Evolutionary conservation across 2,888 invertebrate genomes (phyloP), one percentile per base, ranked within the genome.

Genomic region (Pollenia amentaria): DNA sequence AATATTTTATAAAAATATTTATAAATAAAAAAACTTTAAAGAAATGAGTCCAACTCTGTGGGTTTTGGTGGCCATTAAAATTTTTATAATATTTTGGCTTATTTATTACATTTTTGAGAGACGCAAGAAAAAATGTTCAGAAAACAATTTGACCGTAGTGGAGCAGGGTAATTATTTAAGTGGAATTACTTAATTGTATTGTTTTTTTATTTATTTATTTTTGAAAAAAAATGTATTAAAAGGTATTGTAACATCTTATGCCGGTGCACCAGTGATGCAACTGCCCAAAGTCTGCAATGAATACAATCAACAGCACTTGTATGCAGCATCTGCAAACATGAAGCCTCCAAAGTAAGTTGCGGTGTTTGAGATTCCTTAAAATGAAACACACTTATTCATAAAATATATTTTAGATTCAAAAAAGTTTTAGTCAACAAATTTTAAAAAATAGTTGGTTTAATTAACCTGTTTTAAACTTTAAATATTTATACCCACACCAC

Each of bases 31-130:
- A 16, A 62, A 14, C 10, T 51, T 1, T n/a, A 12, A 21, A 62
- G 44, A 70, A 29, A 87, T 87, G 87, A 48, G 62, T 81, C 29
- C 69, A 51, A 64, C 38, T 14, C 65, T 87, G 29, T 87, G 87
- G 87, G 40, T 81, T 55, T 48, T 87, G n/a, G 87, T 87, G 64
- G 80, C 87, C 16, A 53, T 87, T 11, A 87, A 87, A 80, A 72
- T 87, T n/a, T 87, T 87, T 62, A 62, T 84, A 10, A n/a, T 87
- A 51, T 84, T 80, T 84, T 84, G 87, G 87, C 14, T 87, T 7
- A 77, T 87, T 42, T 84, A 87, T 8, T 84, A 84, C 40, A 55
- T 87, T 1, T 73, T 87, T 57, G 87, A 87, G 40, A 72, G 87
- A 51, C 87, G 87, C n/a, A 87, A 87, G 62, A 83, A 64, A 72